Conservation (phyloP, 1,140 invertebrate genomes). For the Asbolus verrucosus region DNA sequence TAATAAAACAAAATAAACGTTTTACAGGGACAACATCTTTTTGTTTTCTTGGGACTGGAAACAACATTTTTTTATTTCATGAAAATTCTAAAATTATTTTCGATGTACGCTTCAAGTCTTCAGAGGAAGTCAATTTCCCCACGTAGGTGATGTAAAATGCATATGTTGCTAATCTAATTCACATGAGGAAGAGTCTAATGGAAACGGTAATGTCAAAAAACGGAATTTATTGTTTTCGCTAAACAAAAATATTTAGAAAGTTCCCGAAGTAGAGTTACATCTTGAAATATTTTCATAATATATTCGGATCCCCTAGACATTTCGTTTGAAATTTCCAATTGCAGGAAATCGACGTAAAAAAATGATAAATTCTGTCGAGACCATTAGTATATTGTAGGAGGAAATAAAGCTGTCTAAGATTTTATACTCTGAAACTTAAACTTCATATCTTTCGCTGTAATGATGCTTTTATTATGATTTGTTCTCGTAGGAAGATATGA, state of each 20-base stretch:
- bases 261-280: neutral
- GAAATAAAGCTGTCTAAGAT: slow-evolving; percentile 40
- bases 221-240: no score
- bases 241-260: neutral
- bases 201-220: no score
- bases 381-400: slow-evolving; percentile 47
- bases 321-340: neutral
- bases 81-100: no score
- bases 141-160: no score
- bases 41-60: no score
- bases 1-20: no score
- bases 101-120: no score
- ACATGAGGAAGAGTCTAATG: no score
- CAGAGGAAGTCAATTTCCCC: no score
- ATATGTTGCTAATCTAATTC: no score
- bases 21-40: no score
- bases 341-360: slow-evolving; percentile 5
- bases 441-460: slow-evolving; percentile 42
- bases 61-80: no score
- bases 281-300: neutral
- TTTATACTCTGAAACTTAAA: slow-evolving; percentile 46
- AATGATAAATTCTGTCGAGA: slow-evolving; percentile 27
- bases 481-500: slow-evolving; percentile 53
- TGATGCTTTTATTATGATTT: slow-evolving; percentile 55
- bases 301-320: neutral